These are phyloP conservation scores for Andrena fulva DNA, from an alignment of 2,888 invertebrate species.

Conservation along the genomic window DNA sequence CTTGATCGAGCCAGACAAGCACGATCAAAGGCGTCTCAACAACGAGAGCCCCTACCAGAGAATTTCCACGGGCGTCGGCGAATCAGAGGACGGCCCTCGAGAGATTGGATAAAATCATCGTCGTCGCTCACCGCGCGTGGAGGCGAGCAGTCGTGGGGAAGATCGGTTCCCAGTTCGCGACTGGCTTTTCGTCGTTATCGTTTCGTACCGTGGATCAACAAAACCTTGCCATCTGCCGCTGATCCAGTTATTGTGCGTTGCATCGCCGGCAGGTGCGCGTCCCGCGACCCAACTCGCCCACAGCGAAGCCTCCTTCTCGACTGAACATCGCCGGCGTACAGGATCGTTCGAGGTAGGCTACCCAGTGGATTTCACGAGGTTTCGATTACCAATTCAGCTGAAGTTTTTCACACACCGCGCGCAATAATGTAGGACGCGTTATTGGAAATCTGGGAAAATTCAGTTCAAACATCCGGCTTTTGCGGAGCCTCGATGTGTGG, in stretches of 20 bases:
- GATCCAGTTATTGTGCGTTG: background rate
- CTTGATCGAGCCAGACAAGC: background rate
- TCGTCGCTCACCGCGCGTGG: background rate
- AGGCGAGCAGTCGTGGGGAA: background rate
- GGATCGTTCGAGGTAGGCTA: slow-evolving; percentile 4
- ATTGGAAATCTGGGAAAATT: no score
- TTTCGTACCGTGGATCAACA: slow-evolving; percentile 8
- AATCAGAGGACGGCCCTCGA: slow-evolving; percentile 17
- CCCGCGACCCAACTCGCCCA: background rate
- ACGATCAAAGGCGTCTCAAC: background rate
- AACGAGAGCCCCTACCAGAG: background rate
- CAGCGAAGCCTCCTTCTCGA: background rate
- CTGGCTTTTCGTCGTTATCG: slow-evolving; percentile 7
- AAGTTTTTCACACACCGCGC: no score
- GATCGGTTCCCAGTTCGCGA: slow-evolving; percentile 24
- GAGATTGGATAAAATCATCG: slow-evolving; percentile 1
- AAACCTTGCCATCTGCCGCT: background rate
- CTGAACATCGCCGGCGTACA: background rate
- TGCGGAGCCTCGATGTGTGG: no score
- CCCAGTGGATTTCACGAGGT: background rate
- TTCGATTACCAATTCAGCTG: background rate
- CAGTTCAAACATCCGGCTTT: no score
- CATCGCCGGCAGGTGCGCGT: slow-evolving; percentile 6
- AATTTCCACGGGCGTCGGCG: background rate
- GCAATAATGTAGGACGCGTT: no score